Conservation (phyloP, 2,113 vertebrate genomes). For the Lycaon pictus region DNA sequence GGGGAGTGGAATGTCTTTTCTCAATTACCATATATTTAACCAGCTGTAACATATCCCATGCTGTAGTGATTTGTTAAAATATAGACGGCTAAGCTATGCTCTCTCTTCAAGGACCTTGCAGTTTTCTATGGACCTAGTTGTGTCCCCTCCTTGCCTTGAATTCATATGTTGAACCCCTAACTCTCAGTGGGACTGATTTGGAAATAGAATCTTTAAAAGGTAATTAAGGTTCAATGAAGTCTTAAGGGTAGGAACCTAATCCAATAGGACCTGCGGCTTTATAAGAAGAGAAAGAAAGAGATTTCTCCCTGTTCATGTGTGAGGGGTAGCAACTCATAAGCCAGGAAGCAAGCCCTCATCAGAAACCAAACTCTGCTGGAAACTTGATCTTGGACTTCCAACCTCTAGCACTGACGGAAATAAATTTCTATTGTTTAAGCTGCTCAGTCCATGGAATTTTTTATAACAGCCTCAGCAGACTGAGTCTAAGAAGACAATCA, state of each 20-base stretch:
- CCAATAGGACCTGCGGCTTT: neutral
- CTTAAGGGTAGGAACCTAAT: neutral
- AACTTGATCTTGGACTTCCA: neutral
- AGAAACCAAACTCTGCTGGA: neutral
- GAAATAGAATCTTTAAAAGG: neutral
- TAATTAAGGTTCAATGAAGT: neutral
- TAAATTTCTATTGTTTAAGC: neutral
- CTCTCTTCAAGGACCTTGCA: neutral
- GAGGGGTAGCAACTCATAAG: neutral
- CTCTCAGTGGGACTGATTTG: neutral
- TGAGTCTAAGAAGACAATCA: neutral
- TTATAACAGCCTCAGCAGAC: neutral
- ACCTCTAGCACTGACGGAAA: neutral
- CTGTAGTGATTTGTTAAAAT: neutral
- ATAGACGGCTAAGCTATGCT: neutral
- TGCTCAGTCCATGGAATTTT: neutral
- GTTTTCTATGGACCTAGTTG: neutral
- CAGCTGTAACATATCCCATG: neutral
- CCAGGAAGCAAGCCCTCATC: neutral
- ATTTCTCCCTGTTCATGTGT: neutral
- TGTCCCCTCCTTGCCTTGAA: neutral
- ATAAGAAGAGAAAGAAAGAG: neutral
- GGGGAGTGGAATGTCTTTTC: neutral
- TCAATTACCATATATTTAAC: neutral
- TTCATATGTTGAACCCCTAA: neutral